Evolutionary conservation across 2,888 invertebrate species (phyloP), one percentile per base, ranked within the genome.

Genomic region (Boloria euphrosyne): DNA sequence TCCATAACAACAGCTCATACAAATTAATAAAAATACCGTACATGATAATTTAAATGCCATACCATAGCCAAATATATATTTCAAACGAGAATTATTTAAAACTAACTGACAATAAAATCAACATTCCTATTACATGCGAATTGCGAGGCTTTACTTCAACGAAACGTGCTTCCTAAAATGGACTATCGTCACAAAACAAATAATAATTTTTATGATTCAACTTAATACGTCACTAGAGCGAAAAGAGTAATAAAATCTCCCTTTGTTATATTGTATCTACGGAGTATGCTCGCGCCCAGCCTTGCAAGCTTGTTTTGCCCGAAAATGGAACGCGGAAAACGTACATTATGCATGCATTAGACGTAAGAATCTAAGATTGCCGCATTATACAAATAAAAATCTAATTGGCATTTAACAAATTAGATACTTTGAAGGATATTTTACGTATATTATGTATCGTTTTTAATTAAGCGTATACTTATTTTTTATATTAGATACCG

Each of bases 241-340:
- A 46, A 44, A 16, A 46, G 22, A 17, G 54, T 60, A 60, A 53
- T 55, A 53, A 51, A 66, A 64, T 50, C 31, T 47, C 64, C 64
- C 67, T 68, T 71, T 69, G 71, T 71, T 58, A 38, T 38, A 38
- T 38, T 38, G 31, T 38, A 10, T 38, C 10, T 22, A 22, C 38
- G 22, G 13, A 55, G 54, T 22, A 22, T 17, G 59, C 65, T 70
- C 52, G 65, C 55, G 51, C 47, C 54, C 65, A 71, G 76, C 80
- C 82, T 81, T 72, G 78, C 69, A 65, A 71, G 62, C 68, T 60
- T 59, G 84, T 83, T 85, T 84, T 84, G 78, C 74, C 85, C 84
- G 79, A 83, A 84, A 80, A 79, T 76, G 86, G 86, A 81, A 81
- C 79, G 80, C 83, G 86, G 87, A 87, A 85, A 76, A 71, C 58